Base-by-base conservation (phyloP, 2,888 invertebrate genomes). In the Synanthedon andrenaeformis region DNA sequence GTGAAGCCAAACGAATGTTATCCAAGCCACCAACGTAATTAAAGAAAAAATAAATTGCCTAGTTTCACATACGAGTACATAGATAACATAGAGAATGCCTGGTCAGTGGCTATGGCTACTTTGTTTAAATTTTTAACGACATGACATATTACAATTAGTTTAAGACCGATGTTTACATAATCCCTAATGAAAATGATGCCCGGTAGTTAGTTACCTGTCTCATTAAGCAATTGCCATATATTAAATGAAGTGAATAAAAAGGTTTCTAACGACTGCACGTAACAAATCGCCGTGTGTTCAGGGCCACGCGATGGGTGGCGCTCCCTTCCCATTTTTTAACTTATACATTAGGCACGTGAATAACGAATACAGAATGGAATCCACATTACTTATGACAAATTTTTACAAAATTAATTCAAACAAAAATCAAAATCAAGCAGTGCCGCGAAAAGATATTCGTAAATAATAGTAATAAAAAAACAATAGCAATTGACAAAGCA, bases 281-380 rank as follows among this genome's bases (percentile, higher is more conserved):
- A 52, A 52, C 52, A 50, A 53, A 55, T 54, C 53, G 51, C 60
- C 57, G 59, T 66, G 70, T 64, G 67, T 64, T 62, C 59, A 56
- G 62, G 55, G 59, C 66, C 69, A 74, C 74, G 76, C 75, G 59
- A 73, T 64, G 71, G 69, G 68, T 65, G 69, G 67, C 61, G 55
- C 23, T 42, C 42, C 51, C 52, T 51, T n/a, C 12, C 12, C 49
- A 45, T 45, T 45, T 45, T 45, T 45, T 14, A 45, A 45, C 45
- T 45, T 14, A 8, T 13, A 45, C 45, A 45, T 45, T 35, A 35
- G 35, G 35, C 35, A 35, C 35, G 8, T 35, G 35, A 35, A 35
- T 35, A 35, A 35, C 35, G 35, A 35, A 35, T 35, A 35, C 35
- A 35, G 35, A 35, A 35, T 35, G 35, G 35, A 35, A 35, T 10